phyloP scores from a whole-genome alignment of 2,888 invertebrate species.

The Galerucella calmariensis region DNA sequence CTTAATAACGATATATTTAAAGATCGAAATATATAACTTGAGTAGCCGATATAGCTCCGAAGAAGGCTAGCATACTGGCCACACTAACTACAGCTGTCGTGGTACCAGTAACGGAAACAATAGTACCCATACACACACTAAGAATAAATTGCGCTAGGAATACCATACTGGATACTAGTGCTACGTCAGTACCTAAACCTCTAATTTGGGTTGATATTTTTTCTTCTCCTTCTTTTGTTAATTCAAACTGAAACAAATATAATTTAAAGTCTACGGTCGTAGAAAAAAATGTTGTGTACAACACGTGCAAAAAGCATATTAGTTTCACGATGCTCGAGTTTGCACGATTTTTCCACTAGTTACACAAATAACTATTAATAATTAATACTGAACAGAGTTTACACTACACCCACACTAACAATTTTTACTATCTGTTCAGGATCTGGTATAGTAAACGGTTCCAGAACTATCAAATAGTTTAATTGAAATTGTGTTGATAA shows the following conservation, averaged over 20 bases:
- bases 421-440: no score
- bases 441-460: no score
- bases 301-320: no score
- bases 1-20: conserved; percentile 62
- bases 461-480: no score
- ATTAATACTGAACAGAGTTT: no score
- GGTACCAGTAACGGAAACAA: conserved; percentile 82
- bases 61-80: conserved; percentile 85
- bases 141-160: conserved; percentile 94
- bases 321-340: no score
- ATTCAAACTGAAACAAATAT: conserved; percentile 69
- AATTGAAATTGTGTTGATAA: no score
- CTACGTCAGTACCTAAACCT: conserved; percentile 94
- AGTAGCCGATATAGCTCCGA: conserved; percentile 86
- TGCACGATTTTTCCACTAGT: no score
- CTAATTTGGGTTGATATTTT: conserved; percentile 74
- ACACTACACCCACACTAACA: no score
- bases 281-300: neutral
- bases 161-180: conserved; percentile 92
- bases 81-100: conserved; percentile 90
- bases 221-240: conserved; percentile 68
- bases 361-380: no score
- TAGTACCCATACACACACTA: conserved; percentile 86
- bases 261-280: neutral
- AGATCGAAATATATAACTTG: conserved; percentile 91